Base-by-base conservation (phyloP, 2,888 invertebrate species). In the Cephonodes hylas region DNA sequence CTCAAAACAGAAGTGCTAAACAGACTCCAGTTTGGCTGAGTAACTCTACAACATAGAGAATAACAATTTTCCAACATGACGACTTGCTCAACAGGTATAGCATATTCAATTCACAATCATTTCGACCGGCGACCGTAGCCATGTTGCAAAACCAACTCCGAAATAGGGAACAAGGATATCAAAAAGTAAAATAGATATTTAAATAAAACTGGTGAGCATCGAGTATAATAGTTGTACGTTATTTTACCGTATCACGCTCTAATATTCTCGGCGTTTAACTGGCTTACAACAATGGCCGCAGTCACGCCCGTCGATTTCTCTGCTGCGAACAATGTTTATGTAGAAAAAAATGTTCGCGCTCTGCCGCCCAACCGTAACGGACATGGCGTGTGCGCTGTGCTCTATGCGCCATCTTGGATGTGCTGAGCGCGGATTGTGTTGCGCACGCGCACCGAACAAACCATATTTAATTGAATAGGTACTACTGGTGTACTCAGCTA, bases 251-350 rank as follows among this genome's bases (percentile, higher is more conserved):
- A 88, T 83, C 89, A 90, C 87, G 91, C 90, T 91, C 91, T 91
- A 80, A 89, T 91, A 91, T 91, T 80, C 85, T 79, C 85, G 72
- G 78, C 80, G 81, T 89, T 89, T 88, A 86, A 84, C 81, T 80
- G 79, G 81, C 81, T 76, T 83, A 87, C 85, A 89, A 91, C 90
- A 89, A 90, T 88, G 80, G 87, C 83, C 76, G 74, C 84, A 84
- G 91, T 90, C 88, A 90, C 91, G 91, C 88, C 84, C 85, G 90
- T 81, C 90, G 91, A 89, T 91, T 91, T 91, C 89, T 88, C 90
- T 89, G 83, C 86, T 79, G 86, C 85, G 89, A 89, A 90, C 91
- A 91, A 89, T 91, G 89, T 91, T 90, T 88, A 88, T 89, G 86
- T 89, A 86, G 80, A 89, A 90, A 89, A 87, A 89, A 88, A 85